Conservation (phyloP, 2,888 invertebrate genomes). For the Abrostola tripartita region DNA sequence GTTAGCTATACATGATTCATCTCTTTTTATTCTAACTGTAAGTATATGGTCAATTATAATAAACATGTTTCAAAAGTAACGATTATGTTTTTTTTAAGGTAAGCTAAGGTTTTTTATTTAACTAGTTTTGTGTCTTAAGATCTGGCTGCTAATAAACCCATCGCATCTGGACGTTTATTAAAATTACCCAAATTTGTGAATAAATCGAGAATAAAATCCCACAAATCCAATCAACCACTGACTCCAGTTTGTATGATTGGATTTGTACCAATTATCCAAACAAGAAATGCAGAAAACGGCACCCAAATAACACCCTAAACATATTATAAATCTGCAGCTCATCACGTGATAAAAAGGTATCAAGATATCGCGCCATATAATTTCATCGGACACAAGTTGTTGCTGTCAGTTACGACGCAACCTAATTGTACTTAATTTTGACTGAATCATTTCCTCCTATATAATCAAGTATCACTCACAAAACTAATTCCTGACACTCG, state of each 20-base stretch:
- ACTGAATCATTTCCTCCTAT: slow-evolving; percentile 60
- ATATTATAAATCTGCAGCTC: slow-evolving; percentile 20
- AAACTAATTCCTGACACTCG: slow-evolving; percentile 68
- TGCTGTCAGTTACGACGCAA: slow-evolving; percentile 24
- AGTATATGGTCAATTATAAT: no score
- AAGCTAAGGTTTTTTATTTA: no score
- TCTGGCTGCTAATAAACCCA: no score
- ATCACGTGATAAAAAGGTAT: slow-evolving; percentile 39
- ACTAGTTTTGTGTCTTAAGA: no score
- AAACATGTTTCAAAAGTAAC: no score
- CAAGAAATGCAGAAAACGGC: slow-evolving; percentile 10
- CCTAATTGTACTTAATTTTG: slow-evolving; percentile 55
- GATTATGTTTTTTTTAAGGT: no score
- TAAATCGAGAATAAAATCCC: no score
- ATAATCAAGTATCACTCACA: slow-evolving; percentile 67
- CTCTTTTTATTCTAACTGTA: no score
- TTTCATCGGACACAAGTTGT: slow-evolving; percentile 27
- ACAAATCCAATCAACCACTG: background rate
- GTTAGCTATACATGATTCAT: no score
- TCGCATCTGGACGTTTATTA: no score
- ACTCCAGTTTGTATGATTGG: background rate
- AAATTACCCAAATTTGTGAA: no score
- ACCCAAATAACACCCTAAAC: slow-evolving; percentile 20
- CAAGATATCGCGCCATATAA: slow-evolving; percentile 45
- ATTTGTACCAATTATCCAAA: background rate